Evolutionary conservation across 30 jellyfish, hydroid and myxozoan species (phyloP), one percentile per base, ranked within the genome.

Genomic region (Aurelia sp.): DNA sequence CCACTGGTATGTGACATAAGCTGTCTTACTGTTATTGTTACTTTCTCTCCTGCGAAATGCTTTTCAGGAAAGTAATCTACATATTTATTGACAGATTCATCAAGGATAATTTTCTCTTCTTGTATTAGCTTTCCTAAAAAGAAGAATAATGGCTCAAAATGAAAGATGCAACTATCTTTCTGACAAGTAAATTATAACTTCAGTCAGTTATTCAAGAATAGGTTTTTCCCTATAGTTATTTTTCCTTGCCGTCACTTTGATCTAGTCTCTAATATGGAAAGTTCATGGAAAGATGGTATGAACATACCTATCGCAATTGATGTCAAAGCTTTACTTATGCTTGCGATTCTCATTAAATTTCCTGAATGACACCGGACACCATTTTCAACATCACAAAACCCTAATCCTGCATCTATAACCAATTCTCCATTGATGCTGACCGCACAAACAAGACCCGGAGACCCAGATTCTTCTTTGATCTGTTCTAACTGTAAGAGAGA

Each of bases 1-100:
- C 97, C 97, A 74, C 93, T 71, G 30, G 94, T 82, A 68, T 90
- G 94, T 33, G 97, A 90, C 87, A 90, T 59, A 60, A 90, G 71
- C 72, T 72, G 90, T 57, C 91, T 72, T 10, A 63, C 20, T 30
- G 94, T 81, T 13, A 90, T 81, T 33, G 73, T 52, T 10, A 82
- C 94, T 1, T 17, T 35, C 83, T 90, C 90, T 3, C 85, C 85
- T 35, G 82, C 64, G 35, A 72, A 82, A 52, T 66, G 41, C 59
- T 90, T 90, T 50, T 48, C 81, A 27, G 97, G 97, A 83, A 90
- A 90, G 47, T 82, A 85, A 17, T 52, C 74, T 11, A 90, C 94
- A 63, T 90, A 90, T 47, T 65, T 17, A 70, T 90, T 91, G 33
- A 90, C 59, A 1, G 95, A 94, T 12, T 72, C 78, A 41, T 90